Base-by-base conservation (phyloP, 1,140 invertebrate species). In the Radopholus similis region DNA sequence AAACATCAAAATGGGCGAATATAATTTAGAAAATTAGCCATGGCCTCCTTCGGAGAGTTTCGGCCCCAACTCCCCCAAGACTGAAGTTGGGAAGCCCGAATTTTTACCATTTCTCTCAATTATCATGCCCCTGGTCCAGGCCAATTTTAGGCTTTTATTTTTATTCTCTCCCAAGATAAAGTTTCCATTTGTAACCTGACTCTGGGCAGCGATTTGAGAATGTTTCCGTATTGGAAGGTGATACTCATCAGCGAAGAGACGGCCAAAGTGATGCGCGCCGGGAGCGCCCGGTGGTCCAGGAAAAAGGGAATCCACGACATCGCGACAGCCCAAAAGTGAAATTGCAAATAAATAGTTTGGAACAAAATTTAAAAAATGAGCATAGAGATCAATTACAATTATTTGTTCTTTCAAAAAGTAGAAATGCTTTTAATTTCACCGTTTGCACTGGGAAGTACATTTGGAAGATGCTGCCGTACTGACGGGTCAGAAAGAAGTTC, bases 291-390 rank as follows among this genome's bases (percentile, higher is more conserved):
- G 34, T 73, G 75, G 38, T 73, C 72, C 55, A 85, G 83, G 83
- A 84, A 86, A 70, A 86, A 86, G 15, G 84, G 84, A 13, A 86
- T 83, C 81, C 84, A 86, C 4, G 84, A 85, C 11, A 86, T 79
- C 32, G 82, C 68, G 34, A 70, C 68, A 5, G 69, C 68, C 69
- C 57, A 30, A 42, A 66, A 55, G 4, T 3, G 8, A 4, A 9
- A 32, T 55, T 28, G n/a, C n/a, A n/a, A 9, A 28, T 4, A 32
- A 18, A 28, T 28, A 2, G 15, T 54, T 8, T 15, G 13, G 28
- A 8, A 0, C 4, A 54, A 54, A 26, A 4, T 54, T 54, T 54
- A 11, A 57, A 30, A 2, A 57, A 57, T 1, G n/a, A n/a, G n/a
- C n/a, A n/a, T n/a, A n/a, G n/a, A n/a, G n/a, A n/a, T n/a, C n/a